Percentiles rank a stretch among this genome's conserved stretches.
These are phyloP conservation scores for Plectropomus leopardus DNA, from an alignment of 2,113 vertebrate species.

Conservation along the genomic window DNA sequence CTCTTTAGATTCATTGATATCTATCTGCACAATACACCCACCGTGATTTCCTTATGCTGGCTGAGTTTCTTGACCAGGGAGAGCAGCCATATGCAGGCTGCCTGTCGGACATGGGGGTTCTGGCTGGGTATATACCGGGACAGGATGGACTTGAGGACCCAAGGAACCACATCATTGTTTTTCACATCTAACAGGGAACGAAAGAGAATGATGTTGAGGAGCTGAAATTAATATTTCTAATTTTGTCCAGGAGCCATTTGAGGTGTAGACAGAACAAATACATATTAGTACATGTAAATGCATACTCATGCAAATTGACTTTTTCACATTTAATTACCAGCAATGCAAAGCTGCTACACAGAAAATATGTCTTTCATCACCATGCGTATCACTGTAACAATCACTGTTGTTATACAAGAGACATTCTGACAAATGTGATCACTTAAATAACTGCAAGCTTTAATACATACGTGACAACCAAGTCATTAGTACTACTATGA, in stretches of 20 bases:
- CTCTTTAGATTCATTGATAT: not conserved
- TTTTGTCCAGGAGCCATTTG: not conserved
- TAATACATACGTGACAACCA: not conserved
- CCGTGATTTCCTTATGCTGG: slow-evolving; percentile 93
- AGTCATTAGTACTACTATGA: no score
- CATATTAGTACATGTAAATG: not conserved
- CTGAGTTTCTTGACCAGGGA: slow-evolving; percentile 95
- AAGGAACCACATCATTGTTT: slow-evolving; percentile 93
- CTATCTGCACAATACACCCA: slow-evolving; percentile 55
- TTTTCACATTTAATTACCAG: not conserved
- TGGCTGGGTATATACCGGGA: slow-evolving; percentile 92
- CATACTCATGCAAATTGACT: not conserved
- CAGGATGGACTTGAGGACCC: slow-evolving; percentile 92
- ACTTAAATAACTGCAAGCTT: not conserved
- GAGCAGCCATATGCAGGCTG: slow-evolving; percentile 97
- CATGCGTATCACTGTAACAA: not conserved
- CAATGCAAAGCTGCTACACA: not conserved
- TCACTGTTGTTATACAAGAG: not conserved
- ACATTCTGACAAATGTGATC: not conserved
- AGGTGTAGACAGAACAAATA: not conserved
- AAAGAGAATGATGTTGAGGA: not conserved
- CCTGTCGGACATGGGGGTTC: slow-evolving; percentile 95
- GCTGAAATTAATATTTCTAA: not conserved
- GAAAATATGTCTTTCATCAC: not conserved
- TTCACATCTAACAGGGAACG: slow-evolving; percentile 85